Evolutionary conservation across 1,140 invertebrate species (phyloP), one percentile per base, ranked within the genome.

Genomic region (Meloidogyne hapla): DNA sequence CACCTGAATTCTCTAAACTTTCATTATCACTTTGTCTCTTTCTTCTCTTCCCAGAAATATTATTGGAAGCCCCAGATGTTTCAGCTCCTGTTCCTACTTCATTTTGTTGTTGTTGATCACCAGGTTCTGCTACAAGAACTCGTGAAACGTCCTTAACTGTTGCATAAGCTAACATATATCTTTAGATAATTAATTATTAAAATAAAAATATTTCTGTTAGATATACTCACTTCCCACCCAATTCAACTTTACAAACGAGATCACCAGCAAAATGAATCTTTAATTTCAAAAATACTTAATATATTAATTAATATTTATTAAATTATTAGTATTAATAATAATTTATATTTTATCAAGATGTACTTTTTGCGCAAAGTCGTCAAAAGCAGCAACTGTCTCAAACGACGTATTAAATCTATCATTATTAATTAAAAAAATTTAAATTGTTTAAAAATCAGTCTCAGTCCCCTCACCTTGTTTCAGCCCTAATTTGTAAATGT

Each of bases 291-390:
- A n/a, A n/a, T n/a, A n/a, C n/a, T n/a, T n/a, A n/a, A n/a, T n/a
- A n/a, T n/a, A n/a, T n/a, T n/a, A n/a, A n/a, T n/a, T n/a, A n/a
- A n/a, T n/a, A n/a, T n/a, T n/a, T n/a, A n/a, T n/a, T n/a, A n/a
- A n/a, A n/a, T n/a, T n/a, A n/a, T n/a, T n/a, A n/a, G n/a, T 23
- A 21, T 40, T 45, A 33, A 15, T 25, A 40, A 23, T 21, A 42
- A 6, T 70, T 42, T 6, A 12, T 3, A 21, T 56, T 25, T 12
- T 33, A 33, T 33, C 33, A 25, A 21, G 56, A 12, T 18, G 8
- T 61, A 83, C 79, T 64, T 83, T 83, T 76, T 86, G 83, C 18
- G 83, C 83, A 75, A 87, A 85, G 68, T 85, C 83, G 6, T 85
- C 85, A 74, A 83, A 83, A 18, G 76, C 76, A 10, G 81, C 83